Evolutionary conservation across 2,888 invertebrate species (phyloP), one percentile per base, ranked within the genome.

Genomic region (Chloroclysta siterata): DNA sequence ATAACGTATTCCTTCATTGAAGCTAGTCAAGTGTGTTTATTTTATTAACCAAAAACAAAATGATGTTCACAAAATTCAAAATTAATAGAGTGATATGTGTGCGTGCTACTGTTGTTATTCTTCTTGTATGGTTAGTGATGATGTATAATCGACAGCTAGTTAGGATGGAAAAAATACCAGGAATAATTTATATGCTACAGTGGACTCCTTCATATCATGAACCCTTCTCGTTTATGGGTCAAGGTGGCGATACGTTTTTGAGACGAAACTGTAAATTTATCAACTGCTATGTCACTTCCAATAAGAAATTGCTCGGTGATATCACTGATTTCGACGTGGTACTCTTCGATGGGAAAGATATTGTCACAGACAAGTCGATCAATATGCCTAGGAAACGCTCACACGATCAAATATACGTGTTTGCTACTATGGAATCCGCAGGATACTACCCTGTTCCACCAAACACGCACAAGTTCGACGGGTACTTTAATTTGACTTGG

Each of bases 401-500:
- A 0, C 64, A 71, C 0, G 69, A 78, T 33, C 88, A 88, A 54
- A 85, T 81, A 64, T 89, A 80, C 48, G 78, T 83, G 0, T 86
- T 83, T 61, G 78, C 77, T 0, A 78, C 72, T 4, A 79, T 80
- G 48, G 87, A 87, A 70, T 85, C 88, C 0, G 68, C 84, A 0
- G 80, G 80, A 10, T 76, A 84, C 47, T 85, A 83, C 60, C 83
- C 84, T 0, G 66, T 79, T 0, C 81, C 81, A 50, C 65, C 78
- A 0, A 62, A 71, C 2, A 70, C 53, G 39, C 22, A 22, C 2
- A 22, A 22, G 22, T 77, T 76, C 4, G 71, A 87, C 29, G 72
- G 72, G 6, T 81, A 72, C 33, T 88, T 86, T 51, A 87, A 87
- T 58, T 83, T 85, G 79, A 85, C 86, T 0, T 87, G 85, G 86